Evolutionary conservation across 2,888 invertebrate species (phyloP).

Genomic region (Tetheella fluctuosa): DNA sequence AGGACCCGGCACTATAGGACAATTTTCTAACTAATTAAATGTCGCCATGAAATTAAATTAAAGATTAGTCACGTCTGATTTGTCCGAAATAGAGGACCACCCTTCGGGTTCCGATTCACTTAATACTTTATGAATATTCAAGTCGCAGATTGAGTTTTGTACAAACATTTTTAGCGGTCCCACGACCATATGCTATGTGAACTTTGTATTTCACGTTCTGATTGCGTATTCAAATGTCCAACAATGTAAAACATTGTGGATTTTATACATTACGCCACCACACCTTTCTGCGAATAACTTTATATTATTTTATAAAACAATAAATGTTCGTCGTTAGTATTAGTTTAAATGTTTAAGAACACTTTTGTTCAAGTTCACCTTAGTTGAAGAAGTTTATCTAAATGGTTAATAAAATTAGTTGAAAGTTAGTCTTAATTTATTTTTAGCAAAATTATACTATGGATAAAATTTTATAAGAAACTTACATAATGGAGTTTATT

Average conservation of each 20-base stretch:
- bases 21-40: not conserved
- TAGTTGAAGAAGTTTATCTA: not conserved
- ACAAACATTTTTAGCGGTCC: constrained; percentile 36
- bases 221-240: constrained; percentile 17
- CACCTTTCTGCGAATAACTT: not conserved
- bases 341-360: not conserved
- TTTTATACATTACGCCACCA: constrained; percentile 13
- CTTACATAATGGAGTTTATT: no score
- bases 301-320: not conserved
- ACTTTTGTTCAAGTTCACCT: not conserved
- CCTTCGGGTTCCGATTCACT: constrained; percentile 39
- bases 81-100: constrained; percentile 48
- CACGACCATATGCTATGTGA: constrained; percentile 3
- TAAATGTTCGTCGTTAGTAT: not conserved
- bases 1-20: not conserved
- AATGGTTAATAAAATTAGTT: not conserved
- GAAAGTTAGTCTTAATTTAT: not conserved
- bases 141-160: constrained; percentile 33
- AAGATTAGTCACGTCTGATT: constrained; percentile 56
- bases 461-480: no score
- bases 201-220: constrained; percentile 15
- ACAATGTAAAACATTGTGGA: not conserved
- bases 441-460: not conserved
- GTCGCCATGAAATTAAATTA: constrained; percentile 44
- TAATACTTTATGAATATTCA: constrained; percentile 60